These are phyloP conservation scores for Hepsetus odoe DNA, from an alignment of 2,113 vertebrate species.

Conservation along the genomic window DNA sequence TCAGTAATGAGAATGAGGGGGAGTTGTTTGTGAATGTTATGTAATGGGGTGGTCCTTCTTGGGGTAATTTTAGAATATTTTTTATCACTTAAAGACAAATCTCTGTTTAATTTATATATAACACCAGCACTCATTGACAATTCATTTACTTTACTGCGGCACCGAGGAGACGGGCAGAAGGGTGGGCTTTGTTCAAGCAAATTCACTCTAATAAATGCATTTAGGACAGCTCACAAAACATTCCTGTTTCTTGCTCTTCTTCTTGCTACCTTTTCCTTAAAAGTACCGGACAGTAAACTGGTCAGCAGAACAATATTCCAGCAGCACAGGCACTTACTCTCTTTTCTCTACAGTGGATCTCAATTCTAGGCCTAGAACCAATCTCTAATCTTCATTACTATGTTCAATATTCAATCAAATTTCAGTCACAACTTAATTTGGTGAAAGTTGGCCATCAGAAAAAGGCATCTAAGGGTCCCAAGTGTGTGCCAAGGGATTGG, in stretches of 20 bases:
- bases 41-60: constrained; percentile 19
- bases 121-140: constrained; percentile 3
- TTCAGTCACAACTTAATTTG: neutral
- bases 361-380: neutral
- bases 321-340: neutral
- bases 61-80: constrained; percentile 54
- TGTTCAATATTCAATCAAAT: constrained; percentile 10
- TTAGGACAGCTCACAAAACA: neutral
- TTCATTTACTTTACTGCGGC: constrained; percentile 1
- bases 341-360: neutral
- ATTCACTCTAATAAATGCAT: neutral
- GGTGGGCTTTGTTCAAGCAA: neutral
- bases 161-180: constrained; percentile 5
- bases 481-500: neutral
- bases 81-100: constrained; percentile 53
- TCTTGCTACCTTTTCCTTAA: neutral
- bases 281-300: neutral
- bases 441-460: neutral
- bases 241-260: neutral
- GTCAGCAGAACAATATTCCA: neutral
- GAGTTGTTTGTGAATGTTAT: neutral
- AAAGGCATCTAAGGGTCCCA: constrained; percentile 7
- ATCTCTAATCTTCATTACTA: neutral
- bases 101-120: constrained; percentile 5
- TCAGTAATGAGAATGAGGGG: neutral